phyloP scores from a whole-genome alignment of 2,797 vertebrate species.

The Dermochelys coriacea region DNA sequence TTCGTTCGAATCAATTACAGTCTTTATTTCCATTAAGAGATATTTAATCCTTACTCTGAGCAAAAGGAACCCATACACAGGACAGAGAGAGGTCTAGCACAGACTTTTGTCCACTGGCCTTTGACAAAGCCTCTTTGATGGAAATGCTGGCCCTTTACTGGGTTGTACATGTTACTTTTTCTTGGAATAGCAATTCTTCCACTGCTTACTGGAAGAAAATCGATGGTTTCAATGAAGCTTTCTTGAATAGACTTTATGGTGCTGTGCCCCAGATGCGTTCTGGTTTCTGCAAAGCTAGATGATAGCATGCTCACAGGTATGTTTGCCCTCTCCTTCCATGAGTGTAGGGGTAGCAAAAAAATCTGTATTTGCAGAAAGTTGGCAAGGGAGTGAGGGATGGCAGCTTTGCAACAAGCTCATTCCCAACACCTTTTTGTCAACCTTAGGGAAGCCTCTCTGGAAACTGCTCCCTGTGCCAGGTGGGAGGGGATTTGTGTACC shows the following conservation, averaged over 20 bases:
- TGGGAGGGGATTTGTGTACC: constrained; percentile 56
- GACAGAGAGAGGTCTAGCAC: background rate
- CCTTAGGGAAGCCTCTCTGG: background rate
- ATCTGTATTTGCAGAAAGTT: background rate
- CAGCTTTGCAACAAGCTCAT: constrained; percentile 11
- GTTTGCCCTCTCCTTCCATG: background rate
- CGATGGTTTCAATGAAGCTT: constrained; percentile 6
- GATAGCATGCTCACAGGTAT: background rate
- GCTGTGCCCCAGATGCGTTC: background rate
- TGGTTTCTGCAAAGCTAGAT: constrained; percentile 46
- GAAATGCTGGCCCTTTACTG: background rate
- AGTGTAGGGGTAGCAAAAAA: constrained; percentile 4
- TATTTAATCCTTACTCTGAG: constrained; percentile 30
- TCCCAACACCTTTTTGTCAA: constrained; percentile 11
- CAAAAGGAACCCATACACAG: constrained; percentile 9
- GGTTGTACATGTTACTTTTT: background rate
- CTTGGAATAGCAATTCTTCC: constrained; percentile 8
- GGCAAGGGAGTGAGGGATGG: background rate
- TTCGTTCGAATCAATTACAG: background rate
- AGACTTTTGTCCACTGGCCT: background rate
- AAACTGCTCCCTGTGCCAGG: constrained; percentile 56
- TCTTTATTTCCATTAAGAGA: constrained; percentile 32
- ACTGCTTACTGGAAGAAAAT: background rate
- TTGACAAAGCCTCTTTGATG: background rate
- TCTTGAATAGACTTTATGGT: background rate